A percentile compares a stretch with the other conserved stretches of the same genome.
Evolutionary conservation across 2,797 vertebrate genomes (phyloP).

Genomic region (Rhynchonycteris naso): DNA sequence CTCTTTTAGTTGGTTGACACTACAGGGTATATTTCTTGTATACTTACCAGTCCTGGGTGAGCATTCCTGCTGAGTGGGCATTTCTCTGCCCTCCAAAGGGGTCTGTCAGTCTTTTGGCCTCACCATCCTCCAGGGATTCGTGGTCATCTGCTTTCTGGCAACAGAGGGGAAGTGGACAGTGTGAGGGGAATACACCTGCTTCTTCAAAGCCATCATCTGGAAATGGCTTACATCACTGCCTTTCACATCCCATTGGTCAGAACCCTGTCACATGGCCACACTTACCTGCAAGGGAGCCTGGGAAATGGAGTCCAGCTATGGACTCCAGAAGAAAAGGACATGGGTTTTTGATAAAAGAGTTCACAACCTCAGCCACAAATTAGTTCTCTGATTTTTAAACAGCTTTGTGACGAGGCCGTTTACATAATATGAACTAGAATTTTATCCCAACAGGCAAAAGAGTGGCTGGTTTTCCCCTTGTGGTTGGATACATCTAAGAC

Average conservation of each 20-base stretch:
- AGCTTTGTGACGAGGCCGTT: background rate
- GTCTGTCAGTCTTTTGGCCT: background rate
- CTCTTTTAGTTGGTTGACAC: background rate
- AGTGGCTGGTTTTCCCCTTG: background rate
- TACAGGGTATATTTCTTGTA: background rate
- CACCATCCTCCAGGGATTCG: background rate
- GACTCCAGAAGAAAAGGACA: background rate
- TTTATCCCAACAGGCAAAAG: background rate
- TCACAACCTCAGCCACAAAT: background rate
- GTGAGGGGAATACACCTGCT: background rate
- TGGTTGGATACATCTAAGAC: background rate
- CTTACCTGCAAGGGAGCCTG: background rate
- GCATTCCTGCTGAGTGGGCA: background rate
- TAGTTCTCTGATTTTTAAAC: background rate
- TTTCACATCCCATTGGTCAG: background rate
- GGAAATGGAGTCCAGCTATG: background rate
- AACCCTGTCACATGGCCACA: background rate
- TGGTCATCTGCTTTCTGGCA: background rate
- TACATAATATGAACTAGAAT: background rate
- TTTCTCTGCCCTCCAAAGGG: background rate
- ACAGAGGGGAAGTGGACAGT: background rate
- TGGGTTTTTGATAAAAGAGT: background rate
- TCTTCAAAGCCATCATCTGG: background rate
- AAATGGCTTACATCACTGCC: background rate
- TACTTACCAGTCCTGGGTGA: background rate